phyloP scores from a whole-genome alignment of 1,140 invertebrate species.

The Adelges cooleyi region DNA sequence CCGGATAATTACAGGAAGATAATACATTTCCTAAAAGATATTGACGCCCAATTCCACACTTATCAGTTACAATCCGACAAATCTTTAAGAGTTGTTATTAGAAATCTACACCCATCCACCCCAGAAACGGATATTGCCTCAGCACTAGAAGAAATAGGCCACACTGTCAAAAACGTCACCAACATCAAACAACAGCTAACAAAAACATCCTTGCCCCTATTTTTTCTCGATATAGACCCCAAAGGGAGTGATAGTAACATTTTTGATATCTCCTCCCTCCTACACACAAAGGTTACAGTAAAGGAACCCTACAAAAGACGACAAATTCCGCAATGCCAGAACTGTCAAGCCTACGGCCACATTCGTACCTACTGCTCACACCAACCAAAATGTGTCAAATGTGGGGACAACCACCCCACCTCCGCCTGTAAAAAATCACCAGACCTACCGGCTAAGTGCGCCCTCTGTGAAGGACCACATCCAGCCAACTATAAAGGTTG shows the following conservation, averaged over 20 bases:
- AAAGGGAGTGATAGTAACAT: constrained; percentile 37
- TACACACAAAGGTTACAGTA: constrained; percentile 34
- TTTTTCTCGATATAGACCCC: constrained; percentile 37
- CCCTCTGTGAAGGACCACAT: background rate
- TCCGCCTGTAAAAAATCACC: background rate
- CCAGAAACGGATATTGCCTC: constrained; percentile 28
- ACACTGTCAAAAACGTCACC: background rate
- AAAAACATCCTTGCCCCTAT: constrained; percentile 36
- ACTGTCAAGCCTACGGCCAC: constrained; percentile 38
- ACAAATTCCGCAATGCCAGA: constrained; percentile 35
- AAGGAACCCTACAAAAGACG: constrained; percentile 35
- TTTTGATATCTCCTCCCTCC: constrained; percentile 33
- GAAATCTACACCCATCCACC: constrained; percentile 35
- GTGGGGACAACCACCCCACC: background rate
- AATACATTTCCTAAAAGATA: background rate
- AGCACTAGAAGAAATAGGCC: constrained; percentile 29
- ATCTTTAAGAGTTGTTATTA: constrained; percentile 35
- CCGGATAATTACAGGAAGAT: background rate
- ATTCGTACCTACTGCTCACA: constrained; percentile 36
- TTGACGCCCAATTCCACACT: constrained; percentile 31
- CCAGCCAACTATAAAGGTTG: constrained; percentile 16
- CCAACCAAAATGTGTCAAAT: constrained; percentile 36
- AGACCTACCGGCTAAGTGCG: background rate
- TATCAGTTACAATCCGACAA: constrained; percentile 36
- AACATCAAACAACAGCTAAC: constrained; percentile 30